Evolutionary conservation across 2,113 vertebrate genomes (phyloP).

Genomic region (Pyxicephalus adspersus): DNA sequence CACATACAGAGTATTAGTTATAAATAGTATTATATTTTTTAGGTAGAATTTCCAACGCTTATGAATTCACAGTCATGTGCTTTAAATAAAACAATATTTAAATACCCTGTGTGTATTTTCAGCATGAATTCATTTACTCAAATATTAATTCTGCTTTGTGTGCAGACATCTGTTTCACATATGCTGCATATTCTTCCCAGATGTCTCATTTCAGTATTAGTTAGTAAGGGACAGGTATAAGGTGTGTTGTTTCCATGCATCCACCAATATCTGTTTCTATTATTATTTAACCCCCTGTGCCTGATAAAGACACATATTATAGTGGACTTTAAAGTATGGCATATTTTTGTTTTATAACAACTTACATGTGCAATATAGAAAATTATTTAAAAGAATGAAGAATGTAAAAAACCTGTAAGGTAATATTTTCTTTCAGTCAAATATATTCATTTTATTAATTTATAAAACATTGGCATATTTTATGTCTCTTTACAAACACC

Average conservation of each 20-base stretch:
- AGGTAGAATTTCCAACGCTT: neutral
- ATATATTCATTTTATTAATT: too few species aligned
- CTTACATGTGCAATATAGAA: too few species aligned
- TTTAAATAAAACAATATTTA: constrained; percentile 23
- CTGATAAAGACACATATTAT: neutral
- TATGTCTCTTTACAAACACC: too few species aligned
- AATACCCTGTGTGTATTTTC: constrained; percentile 27
- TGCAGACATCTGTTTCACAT: constrained; percentile 51
- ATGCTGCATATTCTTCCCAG: constrained; percentile 28
- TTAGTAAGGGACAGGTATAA: constrained; percentile 38
- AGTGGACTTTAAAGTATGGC: too few species aligned
- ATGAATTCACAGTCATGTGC: neutral
- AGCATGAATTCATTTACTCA: constrained; percentile 29
- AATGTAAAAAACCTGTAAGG: too few species aligned
- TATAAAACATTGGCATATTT: too few species aligned
- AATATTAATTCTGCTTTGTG: constrained; percentile 44
- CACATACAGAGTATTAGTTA: too few species aligned
- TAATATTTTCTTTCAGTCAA: too few species aligned
- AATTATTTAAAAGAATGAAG: too few species aligned
- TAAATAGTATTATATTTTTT: too few species aligned
- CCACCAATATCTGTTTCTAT: constrained; percentile 10
- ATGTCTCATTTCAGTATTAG: constrained; percentile 29
- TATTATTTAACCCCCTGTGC: constrained; percentile 12
- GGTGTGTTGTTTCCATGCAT: constrained; percentile 19
- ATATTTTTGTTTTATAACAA: too few species aligned